A percentile compares a stretch with the other conserved stretches of the same genome.
phyloP scores from a whole-genome alignment of 1,140 invertebrate species.

The Leptoteleia sp. region DNA sequence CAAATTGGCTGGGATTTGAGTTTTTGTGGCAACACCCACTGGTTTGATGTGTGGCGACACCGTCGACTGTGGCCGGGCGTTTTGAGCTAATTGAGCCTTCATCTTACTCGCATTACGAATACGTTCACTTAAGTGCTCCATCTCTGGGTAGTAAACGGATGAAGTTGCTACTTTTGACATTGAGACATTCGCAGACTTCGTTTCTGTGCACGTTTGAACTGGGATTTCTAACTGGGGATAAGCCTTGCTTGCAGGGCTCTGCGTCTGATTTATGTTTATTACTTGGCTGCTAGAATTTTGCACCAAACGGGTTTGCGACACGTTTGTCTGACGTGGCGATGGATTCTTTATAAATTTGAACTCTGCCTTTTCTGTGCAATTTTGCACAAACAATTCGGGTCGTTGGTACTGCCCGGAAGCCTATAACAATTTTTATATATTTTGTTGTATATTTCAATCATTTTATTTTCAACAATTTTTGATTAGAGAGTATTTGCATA shows the following conservation, averaged over 20 bases:
- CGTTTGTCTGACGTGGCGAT: neutral
- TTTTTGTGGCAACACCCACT: conserved; percentile 18
- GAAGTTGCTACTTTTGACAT: conserved; percentile 26
- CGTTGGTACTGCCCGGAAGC: conserved; percentile 5
- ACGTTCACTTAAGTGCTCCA: conserved; percentile 72
- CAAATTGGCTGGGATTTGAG: neutral
- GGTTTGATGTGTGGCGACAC: conserved; percentile 2
- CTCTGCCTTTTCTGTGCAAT: conserved; percentile 45
- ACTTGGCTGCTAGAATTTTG: conserved; percentile 6
- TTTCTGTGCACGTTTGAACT: conserved; percentile 1
- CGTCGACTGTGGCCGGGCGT: conserved; percentile 28
- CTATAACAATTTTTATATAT: conserved; percentile 18
- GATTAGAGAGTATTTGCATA: no score
- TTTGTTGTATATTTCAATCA: no score
- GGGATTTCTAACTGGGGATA: conserved; percentile 11
- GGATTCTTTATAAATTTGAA: conserved; percentile 19
- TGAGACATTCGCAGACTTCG: conserved; percentile 8
- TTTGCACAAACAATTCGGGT: conserved; percentile 17
- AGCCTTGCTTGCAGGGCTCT: neutral
- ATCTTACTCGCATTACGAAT: conserved; percentile 70
- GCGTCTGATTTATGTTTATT: neutral
- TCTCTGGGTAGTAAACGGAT: conserved; percentile 62
- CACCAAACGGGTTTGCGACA: neutral
- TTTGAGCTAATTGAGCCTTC: conserved; percentile 39
- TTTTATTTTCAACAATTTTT: no score